Percentiles rank a stretch among this genome's conserved stretches.
Evolutionary conservation across 2,888 invertebrate genomes (phyloP).

Genomic region (Endotricha flammealis): DNA sequence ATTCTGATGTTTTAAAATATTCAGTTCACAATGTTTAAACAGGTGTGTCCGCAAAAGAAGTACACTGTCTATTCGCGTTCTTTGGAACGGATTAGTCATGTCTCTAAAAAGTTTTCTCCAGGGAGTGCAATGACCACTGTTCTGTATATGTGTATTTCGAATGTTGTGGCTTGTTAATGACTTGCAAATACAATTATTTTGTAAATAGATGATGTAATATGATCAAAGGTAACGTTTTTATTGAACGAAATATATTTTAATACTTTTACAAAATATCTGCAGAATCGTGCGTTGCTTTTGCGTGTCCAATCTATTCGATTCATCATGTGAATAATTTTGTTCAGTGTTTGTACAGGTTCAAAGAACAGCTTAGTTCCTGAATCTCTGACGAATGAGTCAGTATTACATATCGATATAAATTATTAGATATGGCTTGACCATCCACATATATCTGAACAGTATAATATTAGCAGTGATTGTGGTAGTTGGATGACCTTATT

Average conservation of each 20-base stretch:
- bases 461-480: slow-evolving; percentile 34
- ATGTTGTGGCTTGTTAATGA: slow-evolving; percentile 18
- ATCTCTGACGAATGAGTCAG: too few species aligned
- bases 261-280: too few species aligned
- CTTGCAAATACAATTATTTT: slow-evolving; percentile 12
- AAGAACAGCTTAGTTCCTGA: too few species aligned
- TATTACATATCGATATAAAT: too few species aligned
- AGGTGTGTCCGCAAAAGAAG: slow-evolving; percentile 37
- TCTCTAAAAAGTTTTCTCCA: slow-evolving; percentile 37
- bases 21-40: slow-evolving; percentile 25
- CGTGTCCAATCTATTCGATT: too few species aligned
- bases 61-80: slow-evolving; percentile 27
- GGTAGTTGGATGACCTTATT: slow-evolving; percentile 50
- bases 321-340: too few species aligned
- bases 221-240: too few species aligned
- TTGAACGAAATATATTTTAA: too few species aligned
- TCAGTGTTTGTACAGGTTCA: too few species aligned
- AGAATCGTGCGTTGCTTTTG: too few species aligned
- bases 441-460: too few species aligned
- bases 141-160: slow-evolving; percentile 20
- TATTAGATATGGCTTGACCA: too few species aligned
- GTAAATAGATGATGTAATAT: slow-evolving; percentile 1
- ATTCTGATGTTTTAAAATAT: slow-evolving; percentile 10
- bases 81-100: slow-evolving; percentile 46
- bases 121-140: slow-evolving; percentile 36